These are phyloP conservation scores for Xestoiulus laeticollis DNA, from an alignment of 2,888 invertebrate species.

Conservation along the genomic window DNA sequence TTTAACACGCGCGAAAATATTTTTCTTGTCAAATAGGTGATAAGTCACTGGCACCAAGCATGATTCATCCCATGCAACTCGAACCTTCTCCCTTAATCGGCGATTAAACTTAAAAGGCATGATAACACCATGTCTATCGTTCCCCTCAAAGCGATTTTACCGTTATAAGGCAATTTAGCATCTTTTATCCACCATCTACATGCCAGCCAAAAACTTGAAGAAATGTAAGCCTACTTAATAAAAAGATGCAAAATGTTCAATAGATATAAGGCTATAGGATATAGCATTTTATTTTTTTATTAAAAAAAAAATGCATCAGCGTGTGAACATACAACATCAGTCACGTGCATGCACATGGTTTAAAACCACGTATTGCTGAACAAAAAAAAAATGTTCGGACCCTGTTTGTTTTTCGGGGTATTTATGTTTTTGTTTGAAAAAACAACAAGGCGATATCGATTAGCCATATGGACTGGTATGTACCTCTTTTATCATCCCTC, in stretches of 20 bases:
- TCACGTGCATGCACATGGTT: too few relatives aligned
- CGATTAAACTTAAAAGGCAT: neutral
- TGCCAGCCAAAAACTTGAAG: too few relatives aligned
- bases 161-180: too few relatives aligned
- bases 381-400: neutral
- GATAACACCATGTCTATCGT: neutral
- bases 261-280: too few relatives aligned
- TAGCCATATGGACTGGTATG: constrained; percentile 33
- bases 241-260: too few relatives aligned
- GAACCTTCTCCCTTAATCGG: neutral
- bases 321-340: too few relatives aligned
- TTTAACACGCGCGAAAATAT: constrained; percentile 34
- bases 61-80: neutral
- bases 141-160: too few relatives aligned
- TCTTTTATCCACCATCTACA: too few relatives aligned
- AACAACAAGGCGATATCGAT: constrained; percentile 32
- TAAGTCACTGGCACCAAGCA: neutral
- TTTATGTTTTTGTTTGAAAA: constrained; percentile 19
- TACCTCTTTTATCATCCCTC: neutral
- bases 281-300: too few relatives aligned
- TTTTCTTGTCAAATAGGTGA: constrained; percentile 37
- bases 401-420: neutral
- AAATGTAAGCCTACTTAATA: too few relatives aligned
- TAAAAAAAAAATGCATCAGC: too few relatives aligned
- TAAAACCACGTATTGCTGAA: too few relatives aligned